phyloP scores from a whole-genome alignment of 2,113 vertebrate species.

The Ceyx margarethae region DNA sequence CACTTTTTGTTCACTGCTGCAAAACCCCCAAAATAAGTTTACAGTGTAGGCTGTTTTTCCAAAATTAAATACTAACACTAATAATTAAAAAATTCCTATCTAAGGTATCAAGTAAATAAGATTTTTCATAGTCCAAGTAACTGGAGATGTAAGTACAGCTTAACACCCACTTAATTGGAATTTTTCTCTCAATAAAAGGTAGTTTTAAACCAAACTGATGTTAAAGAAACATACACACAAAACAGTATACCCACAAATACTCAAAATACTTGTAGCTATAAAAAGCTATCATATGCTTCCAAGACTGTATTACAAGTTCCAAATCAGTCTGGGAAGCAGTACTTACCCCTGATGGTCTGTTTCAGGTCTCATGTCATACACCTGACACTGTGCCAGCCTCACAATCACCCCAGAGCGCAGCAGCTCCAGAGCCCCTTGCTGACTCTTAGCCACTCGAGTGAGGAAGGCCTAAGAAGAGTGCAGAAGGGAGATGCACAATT shows the following conservation, averaged over 20 bases:
- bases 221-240: background rate
- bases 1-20: background rate
- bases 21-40: background rate
- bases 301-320: background rate
- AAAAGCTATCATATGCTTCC: background rate
- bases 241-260: background rate
- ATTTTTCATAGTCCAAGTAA: background rate
- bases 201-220: background rate
- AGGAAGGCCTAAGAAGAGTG: slow-evolving; percentile 83
- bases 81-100: background rate
- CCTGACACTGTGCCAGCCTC: slow-evolving; percentile 91
- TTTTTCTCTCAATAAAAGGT: background rate
- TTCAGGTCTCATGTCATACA: slow-evolving; percentile 95
- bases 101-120: background rate
- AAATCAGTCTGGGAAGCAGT: background rate
- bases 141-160: background rate
- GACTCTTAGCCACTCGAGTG: slow-evolving; percentile 91
- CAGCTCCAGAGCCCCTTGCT: slow-evolving; percentile 88
- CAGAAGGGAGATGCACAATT: background rate
- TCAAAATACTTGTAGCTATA: background rate
- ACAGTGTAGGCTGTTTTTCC: background rate
- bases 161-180: background rate
- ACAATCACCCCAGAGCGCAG: slow-evolving; percentile 89
- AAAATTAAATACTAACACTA: background rate
- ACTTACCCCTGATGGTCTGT: slow-evolving; percentile 87